A percentile compares a stretch with the other conserved stretches of the same genome.
These are phyloP conservation scores for Upupa epops DNA, from an alignment of 2,113 vertebrate species.

Conservation along the genomic window DNA sequence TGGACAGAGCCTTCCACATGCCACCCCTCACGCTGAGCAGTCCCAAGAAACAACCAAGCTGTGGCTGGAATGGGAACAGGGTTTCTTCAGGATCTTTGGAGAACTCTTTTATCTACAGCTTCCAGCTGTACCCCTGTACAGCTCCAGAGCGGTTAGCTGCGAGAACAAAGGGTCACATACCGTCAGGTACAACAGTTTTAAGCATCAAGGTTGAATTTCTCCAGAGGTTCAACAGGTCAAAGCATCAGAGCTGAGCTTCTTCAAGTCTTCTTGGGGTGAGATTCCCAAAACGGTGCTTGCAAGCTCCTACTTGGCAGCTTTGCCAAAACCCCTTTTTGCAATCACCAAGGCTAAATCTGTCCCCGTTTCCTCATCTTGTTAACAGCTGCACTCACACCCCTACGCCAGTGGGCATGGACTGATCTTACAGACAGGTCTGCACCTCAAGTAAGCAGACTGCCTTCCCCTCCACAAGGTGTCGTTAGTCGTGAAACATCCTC, in stretches of 20 bases:
- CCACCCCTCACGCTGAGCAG: rapidly evolving
- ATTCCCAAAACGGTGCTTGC: rapidly evolving
- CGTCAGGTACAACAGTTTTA: no score
- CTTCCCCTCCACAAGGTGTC: no score
- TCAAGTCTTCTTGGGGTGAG: rapidly evolving
- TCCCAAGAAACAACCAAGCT: background rate
- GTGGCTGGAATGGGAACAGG: background rate
- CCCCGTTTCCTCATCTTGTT: background rate
- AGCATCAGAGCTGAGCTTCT: rapidly evolving
- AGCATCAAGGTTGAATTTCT: background rate
- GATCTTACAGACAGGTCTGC: background rate
- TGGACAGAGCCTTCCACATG: background rate
- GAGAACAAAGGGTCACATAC: background rate
- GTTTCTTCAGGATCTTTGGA: background rate
- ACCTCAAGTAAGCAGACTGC: rapidly evolving
- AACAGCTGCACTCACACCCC: rapidly evolving
- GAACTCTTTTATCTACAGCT: background rate
- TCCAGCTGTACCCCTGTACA: no score
- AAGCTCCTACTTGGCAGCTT: background rate
- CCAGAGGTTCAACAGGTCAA: background rate
- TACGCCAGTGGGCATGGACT: rapidly evolving
- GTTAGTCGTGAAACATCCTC: rapidly evolving
- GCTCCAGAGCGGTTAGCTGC: background rate
- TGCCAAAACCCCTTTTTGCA: background rate
- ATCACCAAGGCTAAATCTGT: background rate